Evolutionary conservation across 2,113 vertebrate genomes (phyloP).

Genomic region (Motacilla tschutschensis): DNA sequence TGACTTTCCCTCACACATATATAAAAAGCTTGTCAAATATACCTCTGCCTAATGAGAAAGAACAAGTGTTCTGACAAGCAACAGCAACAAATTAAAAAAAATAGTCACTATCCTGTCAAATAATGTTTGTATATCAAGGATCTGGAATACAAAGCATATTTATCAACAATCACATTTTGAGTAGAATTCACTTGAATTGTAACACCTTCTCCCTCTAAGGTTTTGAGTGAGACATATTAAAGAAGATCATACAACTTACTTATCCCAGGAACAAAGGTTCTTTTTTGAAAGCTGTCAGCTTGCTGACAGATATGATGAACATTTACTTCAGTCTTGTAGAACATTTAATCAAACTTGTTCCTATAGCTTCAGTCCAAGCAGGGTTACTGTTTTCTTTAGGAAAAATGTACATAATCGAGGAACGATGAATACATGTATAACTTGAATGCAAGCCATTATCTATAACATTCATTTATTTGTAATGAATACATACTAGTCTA

Average conservation of each 20-base stretch:
- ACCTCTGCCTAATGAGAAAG: constrained; percentile 26
- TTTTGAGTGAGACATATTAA: constrained; percentile 64
- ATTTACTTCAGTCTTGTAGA: constrained; percentile 76
- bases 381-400: constrained; percentile 64
- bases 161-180: constrained; percentile 47
- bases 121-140: not conserved
- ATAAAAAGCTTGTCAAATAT: not conserved
- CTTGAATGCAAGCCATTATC: not conserved
- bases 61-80: constrained; percentile 18
- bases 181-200: constrained; percentile 57
- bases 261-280: constrained; percentile 70
- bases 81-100: constrained; percentile 21
- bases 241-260: constrained; percentile 70
- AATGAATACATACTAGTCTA: constrained; percentile 34
- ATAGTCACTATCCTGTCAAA: constrained; percentile 26
- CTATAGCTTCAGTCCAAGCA: constrained; percentile 63
- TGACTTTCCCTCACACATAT: fast-evolving
- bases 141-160: constrained; percentile 28
- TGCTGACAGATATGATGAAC: constrained; percentile 74
- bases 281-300: constrained; percentile 71
- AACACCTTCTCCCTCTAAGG: constrained; percentile 57
- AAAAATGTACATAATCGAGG: constrained; percentile 52
- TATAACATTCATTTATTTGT: constrained; percentile 17
- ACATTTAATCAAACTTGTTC: constrained; percentile 75
- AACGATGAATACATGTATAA: constrained; percentile 10